phyloP scores from a whole-genome alignment of 2,797 vertebrate genomes.

The Carduelis carduelis region DNA sequence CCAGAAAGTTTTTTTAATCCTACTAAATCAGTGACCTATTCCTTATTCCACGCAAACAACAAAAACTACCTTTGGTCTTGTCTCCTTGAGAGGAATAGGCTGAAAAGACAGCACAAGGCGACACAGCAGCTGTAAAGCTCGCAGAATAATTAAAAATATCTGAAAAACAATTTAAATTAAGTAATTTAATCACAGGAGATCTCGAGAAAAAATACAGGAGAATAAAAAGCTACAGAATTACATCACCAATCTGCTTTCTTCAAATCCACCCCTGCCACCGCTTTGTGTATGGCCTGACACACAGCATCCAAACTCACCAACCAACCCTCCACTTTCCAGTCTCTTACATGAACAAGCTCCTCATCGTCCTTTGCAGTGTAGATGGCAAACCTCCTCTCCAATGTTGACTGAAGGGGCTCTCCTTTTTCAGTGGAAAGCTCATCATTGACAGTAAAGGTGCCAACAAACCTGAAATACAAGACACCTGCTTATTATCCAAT shows the following conservation, averaged over 20 bases:
- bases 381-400: constrained; percentile 85
- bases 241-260: neutral
- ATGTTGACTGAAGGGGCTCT: constrained; percentile 63
- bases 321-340: neutral
- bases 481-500: neutral
- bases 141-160: constrained; percentile 90
- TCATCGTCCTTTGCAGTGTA: constrained; percentile 83
- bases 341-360: constrained; percentile 91
- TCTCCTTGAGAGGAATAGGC: constrained; percentile 85
- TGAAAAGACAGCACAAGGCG: constrained; percentile 92
- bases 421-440: constrained; percentile 78
- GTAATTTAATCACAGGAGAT: neutral
- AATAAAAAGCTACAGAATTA: neutral
- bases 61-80: constrained; percentile 79
- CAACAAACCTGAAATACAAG: constrained; percentile 79
- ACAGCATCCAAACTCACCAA: neutral
- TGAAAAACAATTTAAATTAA: constrained; percentile 52
- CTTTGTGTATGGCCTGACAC: neutral
- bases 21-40: neutral
- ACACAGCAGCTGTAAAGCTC: constrained; percentile 86
- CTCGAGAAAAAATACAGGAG: neutral
- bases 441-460: constrained; percentile 86
- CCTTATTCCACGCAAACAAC: neutral
- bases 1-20: neutral
- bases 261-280: neutral